Evolutionary conservation across 2,888 invertebrate genomes (phyloP).

Genomic region (Clostera curtula): DNA sequence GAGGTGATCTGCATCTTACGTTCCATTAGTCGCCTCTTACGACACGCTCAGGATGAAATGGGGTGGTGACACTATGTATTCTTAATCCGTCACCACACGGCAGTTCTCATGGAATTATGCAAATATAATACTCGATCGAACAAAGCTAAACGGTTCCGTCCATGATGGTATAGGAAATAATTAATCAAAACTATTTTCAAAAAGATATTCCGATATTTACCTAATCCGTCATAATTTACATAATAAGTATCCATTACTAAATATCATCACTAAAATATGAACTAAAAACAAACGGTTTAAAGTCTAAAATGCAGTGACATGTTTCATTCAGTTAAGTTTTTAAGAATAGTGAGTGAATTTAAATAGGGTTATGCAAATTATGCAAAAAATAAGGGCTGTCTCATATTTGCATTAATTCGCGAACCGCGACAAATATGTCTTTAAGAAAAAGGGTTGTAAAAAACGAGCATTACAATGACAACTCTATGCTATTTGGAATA

Average conservation of each 20-base stretch:
- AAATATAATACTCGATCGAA: conserved; percentile 29
- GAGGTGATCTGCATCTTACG: no score
- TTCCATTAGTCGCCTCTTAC: no score
- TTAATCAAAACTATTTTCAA: conserved; percentile 42
- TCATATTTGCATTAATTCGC: conserved; percentile 49
- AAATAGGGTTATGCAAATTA: conserved; percentile 10
- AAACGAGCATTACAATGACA: no score
- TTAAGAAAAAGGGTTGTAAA: no score
- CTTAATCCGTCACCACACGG: no score
- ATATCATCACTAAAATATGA: conserved; percentile 1
- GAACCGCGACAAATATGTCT: conserved; percentile 35
- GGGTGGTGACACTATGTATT: no score
- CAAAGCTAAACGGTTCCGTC: conserved; percentile 28
- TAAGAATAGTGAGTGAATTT: conserved; percentile 11
- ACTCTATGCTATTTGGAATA: no score
- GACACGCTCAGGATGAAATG: no score
- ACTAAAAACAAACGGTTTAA: not conserved
- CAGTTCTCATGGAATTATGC: conserved; percentile 35
- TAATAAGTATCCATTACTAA: conserved; percentile 18
- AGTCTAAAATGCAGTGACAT: not conserved
- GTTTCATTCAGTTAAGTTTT: no score
- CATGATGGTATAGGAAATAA: conserved; percentile 42
- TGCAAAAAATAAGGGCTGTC: conserved; percentile 24
- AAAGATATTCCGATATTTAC: conserved; percentile 37
- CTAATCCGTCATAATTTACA: conserved; percentile 45